A percentile compares a stretch with the other conserved stretches of the same genome.
Evolutionary conservation across 2,797 vertebrate genomes (phyloP).

Genomic region (Bothrops alternatus): DNA sequence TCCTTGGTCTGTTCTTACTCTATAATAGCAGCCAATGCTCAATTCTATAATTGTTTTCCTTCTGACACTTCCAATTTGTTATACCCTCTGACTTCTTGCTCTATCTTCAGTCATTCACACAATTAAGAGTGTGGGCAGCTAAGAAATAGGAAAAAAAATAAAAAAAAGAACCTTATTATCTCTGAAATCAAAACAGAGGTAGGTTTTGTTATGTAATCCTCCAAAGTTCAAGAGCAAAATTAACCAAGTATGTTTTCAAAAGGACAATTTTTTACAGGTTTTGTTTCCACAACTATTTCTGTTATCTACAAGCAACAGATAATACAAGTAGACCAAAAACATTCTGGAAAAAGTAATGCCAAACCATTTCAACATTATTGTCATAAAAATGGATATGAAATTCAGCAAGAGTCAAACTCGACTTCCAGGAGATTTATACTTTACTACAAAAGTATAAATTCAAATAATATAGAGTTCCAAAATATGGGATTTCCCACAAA

Average conservation of each 20-base stretch:
- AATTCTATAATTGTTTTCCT: neutral
- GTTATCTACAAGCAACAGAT: neutral
- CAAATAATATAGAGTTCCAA: neutral
- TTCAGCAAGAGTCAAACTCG: neutral
- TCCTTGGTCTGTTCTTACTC: neutral
- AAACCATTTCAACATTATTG: neutral
- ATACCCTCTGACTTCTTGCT: neutral
- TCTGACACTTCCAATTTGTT: neutral
- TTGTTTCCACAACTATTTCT: neutral
- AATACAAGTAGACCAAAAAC: neutral
- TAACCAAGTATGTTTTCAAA: neutral
- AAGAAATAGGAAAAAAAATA: neutral
- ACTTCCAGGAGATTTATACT: neutral
- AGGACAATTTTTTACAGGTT: neutral
- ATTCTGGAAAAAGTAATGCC: neutral
- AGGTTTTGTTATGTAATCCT: neutral
- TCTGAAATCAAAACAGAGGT: neutral
- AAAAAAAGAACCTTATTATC: neutral
- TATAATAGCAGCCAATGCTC: neutral
- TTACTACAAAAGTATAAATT: neutral
- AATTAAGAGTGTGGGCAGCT: neutral
- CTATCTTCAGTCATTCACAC: neutral
- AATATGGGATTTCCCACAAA: neutral
- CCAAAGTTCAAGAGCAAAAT: neutral
- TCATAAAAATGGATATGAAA: neutral